phyloP scores from a whole-genome alignment of 2,888 invertebrate species.

The Neoaliturus tenellus region DNA sequence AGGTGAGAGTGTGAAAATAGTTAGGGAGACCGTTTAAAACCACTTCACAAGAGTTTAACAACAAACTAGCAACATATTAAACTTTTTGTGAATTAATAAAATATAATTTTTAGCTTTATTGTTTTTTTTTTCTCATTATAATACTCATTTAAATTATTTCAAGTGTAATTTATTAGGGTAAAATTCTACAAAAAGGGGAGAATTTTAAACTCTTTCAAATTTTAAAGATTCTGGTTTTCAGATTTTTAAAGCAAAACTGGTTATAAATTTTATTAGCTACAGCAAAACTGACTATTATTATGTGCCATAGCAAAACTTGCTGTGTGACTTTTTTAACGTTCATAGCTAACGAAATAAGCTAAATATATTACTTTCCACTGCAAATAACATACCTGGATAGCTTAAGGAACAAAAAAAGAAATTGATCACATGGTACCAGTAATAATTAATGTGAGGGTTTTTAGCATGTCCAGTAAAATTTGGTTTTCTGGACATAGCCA shows the following conservation, averaged over 20 bases:
- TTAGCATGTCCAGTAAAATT: neutral
- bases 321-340: neutral
- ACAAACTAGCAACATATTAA: slow-evolving; percentile 10
- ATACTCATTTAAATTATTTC: neutral
- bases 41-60: neutral
- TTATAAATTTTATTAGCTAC: neutral
- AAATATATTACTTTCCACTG: slow-evolving; percentile 33
- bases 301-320: slow-evolving; percentile 1
- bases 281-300: neutral
- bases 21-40: neutral
- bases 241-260: neutral
- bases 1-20: neutral
- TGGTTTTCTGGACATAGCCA: slow-evolving; percentile 12
- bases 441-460: neutral
- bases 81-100: slow-evolving; percentile 17
- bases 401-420: neutral
- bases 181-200: neutral
- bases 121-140: slow-evolving; percentile 15
- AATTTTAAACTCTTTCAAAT: neutral
- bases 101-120: slow-evolving; percentile 9
- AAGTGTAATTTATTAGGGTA: neutral
- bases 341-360: neutral
- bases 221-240: neutral
- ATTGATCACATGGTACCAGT: slow-evolving; percentile 1
- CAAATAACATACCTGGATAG: neutral